These are phyloP conservation scores for Melanaphis sacchari DNA, from an alignment of 1,140 invertebrate species.

Conservation along the genomic window DNA sequence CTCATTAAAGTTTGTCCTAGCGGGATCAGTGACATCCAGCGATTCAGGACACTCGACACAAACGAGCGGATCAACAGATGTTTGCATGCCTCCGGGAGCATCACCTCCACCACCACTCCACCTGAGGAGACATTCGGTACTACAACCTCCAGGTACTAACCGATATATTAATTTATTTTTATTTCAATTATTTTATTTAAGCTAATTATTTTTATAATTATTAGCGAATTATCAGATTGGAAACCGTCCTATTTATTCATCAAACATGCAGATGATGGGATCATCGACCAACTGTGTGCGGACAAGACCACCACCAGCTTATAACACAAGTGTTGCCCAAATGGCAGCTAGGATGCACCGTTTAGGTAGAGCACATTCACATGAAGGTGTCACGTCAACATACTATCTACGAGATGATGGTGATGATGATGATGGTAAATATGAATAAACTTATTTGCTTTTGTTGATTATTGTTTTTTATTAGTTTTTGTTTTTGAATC, in stretches of 20 bases:
- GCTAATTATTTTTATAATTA: not conserved
- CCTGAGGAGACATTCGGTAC: conserved; percentile 66
- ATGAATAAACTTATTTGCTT: not conserved
- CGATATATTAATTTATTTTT: not conserved
- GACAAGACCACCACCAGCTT: conserved; percentile 70
- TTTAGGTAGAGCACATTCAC: conserved; percentile 82
- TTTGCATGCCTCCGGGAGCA: conserved; percentile 66
- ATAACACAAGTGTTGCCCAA: conserved; percentile 81
- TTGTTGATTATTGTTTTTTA: not conserved
- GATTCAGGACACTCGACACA: conserved; percentile 86
- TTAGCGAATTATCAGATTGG: conserved; percentile 47
- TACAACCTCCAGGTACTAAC: conserved; percentile 64
- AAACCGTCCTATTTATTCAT: conserved; percentile 40
- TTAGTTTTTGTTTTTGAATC: not conserved
- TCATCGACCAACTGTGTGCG: conserved; percentile 55
- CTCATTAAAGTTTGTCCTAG: conserved; percentile 56
- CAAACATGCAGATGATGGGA: conserved; percentile 40
- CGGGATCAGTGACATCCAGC: conserved; percentile 82
- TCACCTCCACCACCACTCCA: conserved; percentile 64
- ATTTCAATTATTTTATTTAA: not conserved
- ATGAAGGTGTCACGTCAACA: conserved; percentile 81
- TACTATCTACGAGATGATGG: conserved; percentile 71
- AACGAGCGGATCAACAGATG: conserved; percentile 74
- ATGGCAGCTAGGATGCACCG: conserved; percentile 74
- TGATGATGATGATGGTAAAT: conserved; percentile 71